Evolutionary conservation across 2,113 vertebrate species (phyloP).

Genomic region (Gallinago media): DNA sequence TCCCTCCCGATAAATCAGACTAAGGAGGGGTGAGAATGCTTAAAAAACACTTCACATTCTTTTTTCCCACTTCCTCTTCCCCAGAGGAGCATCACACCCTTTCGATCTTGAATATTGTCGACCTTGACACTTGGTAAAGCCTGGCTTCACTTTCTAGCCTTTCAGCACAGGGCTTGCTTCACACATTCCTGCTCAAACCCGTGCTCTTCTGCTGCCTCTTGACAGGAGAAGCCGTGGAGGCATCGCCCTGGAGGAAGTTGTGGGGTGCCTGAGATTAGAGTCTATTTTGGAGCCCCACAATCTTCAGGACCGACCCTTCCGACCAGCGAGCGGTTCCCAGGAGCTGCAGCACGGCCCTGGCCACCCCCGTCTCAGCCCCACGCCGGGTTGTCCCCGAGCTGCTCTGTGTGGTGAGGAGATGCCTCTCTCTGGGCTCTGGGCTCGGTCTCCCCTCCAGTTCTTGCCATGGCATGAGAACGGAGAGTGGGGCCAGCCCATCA

Average conservation of each 20-base stretch:
- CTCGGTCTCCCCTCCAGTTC: background rate
- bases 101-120: background rate
- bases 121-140: background rate
- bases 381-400: fast-evolving
- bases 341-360: background rate
- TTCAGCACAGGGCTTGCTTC: constrained; percentile 3
- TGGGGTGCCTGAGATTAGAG: constrained; percentile 5
- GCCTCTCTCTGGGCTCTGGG: background rate
- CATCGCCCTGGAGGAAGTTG: background rate
- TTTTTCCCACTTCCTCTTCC: background rate
- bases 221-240: background rate
- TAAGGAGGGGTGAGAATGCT: background rate
- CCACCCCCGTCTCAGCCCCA: fast-evolving
- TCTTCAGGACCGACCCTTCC: background rate
- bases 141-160: background rate
- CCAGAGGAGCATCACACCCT: background rate
- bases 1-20: background rate
- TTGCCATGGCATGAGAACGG: fast-evolving
- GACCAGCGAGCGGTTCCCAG: background rate
- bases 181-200: constrained; percentile 4
- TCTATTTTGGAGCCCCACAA: constrained; percentile 35
- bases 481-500: background rate
- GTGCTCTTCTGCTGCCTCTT: constrained; percentile 10
- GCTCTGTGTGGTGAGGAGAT: background rate
- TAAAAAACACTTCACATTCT: background rate